Evolutionary conservation across 1,140 invertebrate genomes (phyloP), one percentile per base, ranked within the genome.

Genomic region (Phymorhynchus buccinoides): DNA sequence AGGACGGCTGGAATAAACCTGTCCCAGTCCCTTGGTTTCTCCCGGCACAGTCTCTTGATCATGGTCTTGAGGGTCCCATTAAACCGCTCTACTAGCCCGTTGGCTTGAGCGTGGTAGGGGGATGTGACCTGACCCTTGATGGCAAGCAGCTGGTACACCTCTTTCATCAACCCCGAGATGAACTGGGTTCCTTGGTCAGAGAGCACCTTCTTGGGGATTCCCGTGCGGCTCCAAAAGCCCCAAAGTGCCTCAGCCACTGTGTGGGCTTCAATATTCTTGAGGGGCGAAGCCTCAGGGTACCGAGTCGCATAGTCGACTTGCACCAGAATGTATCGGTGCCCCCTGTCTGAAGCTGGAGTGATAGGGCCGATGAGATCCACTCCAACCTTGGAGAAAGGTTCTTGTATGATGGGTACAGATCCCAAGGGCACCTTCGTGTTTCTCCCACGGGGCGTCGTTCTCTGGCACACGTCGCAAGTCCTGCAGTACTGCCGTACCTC

Each of bases 121-220:
- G 87, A 87, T 48, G 56, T 62, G 18, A 27, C 27, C 56, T 22
- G 27, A 14, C 27, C 16, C 6, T 27, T 14, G 56, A 62, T 62
- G 18, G 16, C 27, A 27, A 88, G 66, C 14, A 87, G 42, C 14
- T 79, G 77, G 71, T 78, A 66, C 27, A 88, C 86, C 52, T 90
- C 87, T 83, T 32, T 84, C 87, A 89, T 87, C 12, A 87, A 6
- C 37, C 84, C 81, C 0, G 84, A 86, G 9, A 82, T 85, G 66
- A 89, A 89, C 41, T 89, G 87, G 18, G 83, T 84, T n/a, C 87
- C 87, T 32, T 48, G 32, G 56, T 90, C 89, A 56, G 41, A 82
- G 1, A 81, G 82, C 18, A 86, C 81, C 84, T 92, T 90, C 0
- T 68, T 27, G 41, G 75, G 85, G 3, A 85, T 41, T 62, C 84